Evolutionary conservation across 2,113 vertebrate species (phyloP).

Genomic region (Misgurnus mizolepis): DNA sequence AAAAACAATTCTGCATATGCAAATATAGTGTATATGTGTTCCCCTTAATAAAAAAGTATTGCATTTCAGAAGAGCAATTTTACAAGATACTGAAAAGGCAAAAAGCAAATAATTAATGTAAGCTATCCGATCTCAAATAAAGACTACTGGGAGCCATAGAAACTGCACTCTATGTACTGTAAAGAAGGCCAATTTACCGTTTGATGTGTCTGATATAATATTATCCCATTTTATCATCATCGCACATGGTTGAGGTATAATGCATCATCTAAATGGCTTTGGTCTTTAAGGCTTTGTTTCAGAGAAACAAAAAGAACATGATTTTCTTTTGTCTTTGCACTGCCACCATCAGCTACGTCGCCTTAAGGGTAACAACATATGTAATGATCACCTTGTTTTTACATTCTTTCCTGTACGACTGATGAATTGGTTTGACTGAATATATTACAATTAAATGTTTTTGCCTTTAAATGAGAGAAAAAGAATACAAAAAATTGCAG

Average conservation of each 20-base stretch:
- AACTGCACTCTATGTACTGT: slow-evolving; percentile 11
- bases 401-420: background rate
- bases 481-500: background rate
- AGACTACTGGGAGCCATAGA: background rate
- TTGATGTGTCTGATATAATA: slow-evolving; percentile 38
- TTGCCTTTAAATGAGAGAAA: slow-evolving; percentile 1
- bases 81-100: slow-evolving; percentile 8
- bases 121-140: slow-evolving; percentile 27
- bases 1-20: too few species aligned
- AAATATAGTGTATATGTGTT: background rate
- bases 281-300: slow-evolving; percentile 25
- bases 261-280: slow-evolving; percentile 29
- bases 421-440: background rate
- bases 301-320: slow-evolving; percentile 21
- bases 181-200: slow-evolving; percentile 24
- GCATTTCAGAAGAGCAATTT: background rate
- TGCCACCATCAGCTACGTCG: background rate
- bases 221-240: slow-evolving; percentile 39
- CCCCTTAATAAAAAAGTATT: slow-evolving; percentile 2
- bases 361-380: background rate
- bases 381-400: background rate
- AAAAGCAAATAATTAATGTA: slow-evolving; percentile 14
- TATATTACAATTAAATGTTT: background rate
- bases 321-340: slow-evolving; percentile 13
- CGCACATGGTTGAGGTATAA: slow-evolving; percentile 22